phyloP scores from a whole-genome alignment of 2,113 vertebrate genomes.

The Myxocyprinus asiaticus region DNA sequence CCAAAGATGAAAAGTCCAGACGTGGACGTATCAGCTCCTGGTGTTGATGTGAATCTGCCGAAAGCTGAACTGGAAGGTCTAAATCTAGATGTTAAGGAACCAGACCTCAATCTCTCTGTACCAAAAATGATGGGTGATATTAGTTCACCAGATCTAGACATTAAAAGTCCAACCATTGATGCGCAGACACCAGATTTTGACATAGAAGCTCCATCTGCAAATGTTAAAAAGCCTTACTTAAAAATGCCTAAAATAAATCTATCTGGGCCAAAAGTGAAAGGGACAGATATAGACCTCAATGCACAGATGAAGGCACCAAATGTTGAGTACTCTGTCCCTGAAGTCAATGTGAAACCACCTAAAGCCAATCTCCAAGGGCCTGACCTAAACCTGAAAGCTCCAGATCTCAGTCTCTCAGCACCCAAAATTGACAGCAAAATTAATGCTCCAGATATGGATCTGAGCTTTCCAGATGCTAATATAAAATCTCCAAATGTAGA shows the following conservation, averaged over 20 bases:
- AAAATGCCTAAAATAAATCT: slow-evolving; percentile 58
- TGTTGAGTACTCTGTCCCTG: slow-evolving; percentile 1
- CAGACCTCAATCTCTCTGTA: slow-evolving; percentile 56
- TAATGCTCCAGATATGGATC: slow-evolving; percentile 30
- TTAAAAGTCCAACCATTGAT: slow-evolving; percentile 51
- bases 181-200: slow-evolving; percentile 52
- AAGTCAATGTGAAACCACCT: slow-evolving; percentile 31
- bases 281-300: slow-evolving; percentile 43
- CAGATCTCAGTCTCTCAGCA: slow-evolving; percentile 43
- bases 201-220: slow-evolving; percentile 41
- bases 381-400: slow-evolving; percentile 45
- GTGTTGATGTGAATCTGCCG: slow-evolving; percentile 52
- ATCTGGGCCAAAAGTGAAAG: slow-evolving; percentile 37
- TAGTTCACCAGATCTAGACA: slow-evolving; percentile 44
- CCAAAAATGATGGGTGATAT: slow-evolving; percentile 58
- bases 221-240: slow-evolving; percentile 54
- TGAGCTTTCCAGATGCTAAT: slow-evolving; percentile 40
- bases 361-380: slow-evolving; percentile 36
- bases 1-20: slow-evolving; percentile 57
- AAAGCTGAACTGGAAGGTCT: slow-evolving; percentile 43
- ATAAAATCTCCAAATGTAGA: slow-evolving; percentile 48
- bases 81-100: slow-evolving; percentile 48
- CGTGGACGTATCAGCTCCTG: slow-evolving; percentile 43
- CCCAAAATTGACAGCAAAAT: slow-evolving; percentile 45
- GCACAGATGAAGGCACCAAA: slow-evolving; percentile 41